These are phyloP conservation scores for Plotosus lineatus DNA, from an alignment of 2,113 vertebrate species.

Conservation along the genomic window DNA sequence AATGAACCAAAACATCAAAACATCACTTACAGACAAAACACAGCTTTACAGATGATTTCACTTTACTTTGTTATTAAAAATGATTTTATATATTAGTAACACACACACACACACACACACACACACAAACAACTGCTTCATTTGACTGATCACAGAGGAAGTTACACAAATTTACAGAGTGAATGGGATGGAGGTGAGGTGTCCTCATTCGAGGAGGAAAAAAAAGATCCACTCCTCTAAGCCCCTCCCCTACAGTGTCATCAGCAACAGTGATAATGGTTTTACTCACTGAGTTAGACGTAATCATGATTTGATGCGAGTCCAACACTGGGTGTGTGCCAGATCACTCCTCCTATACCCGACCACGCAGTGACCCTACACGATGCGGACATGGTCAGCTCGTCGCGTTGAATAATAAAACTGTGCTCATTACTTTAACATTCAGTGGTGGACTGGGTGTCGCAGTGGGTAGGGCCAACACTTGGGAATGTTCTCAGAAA, in stretches of 20 bases:
- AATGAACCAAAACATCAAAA: background rate
- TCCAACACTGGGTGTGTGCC: background rate
- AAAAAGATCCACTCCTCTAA: background rate
- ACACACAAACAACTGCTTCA: background rate
- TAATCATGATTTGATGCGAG: too few relatives aligned
- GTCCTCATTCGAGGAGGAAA: background rate
- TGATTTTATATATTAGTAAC: background rate
- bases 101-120: constrained; percentile 4
- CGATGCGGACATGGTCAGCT: background rate
- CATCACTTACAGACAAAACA: background rate
- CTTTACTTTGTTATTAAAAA: background rate
- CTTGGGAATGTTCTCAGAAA: background rate
- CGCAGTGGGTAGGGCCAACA: background rate
- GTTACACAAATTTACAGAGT: background rate
- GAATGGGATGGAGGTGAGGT: background rate
- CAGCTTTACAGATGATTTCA: background rate
- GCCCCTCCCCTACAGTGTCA: background rate
- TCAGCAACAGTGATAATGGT: background rate
- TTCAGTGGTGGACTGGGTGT: background rate
- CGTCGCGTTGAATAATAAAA: background rate
- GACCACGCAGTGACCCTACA: background rate
- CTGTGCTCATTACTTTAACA: background rate
- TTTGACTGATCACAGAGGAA: background rate
- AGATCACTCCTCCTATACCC: background rate
- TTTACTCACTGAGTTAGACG: background rate